Evolutionary conservation across 2,113 vertebrate genomes (phyloP).

Genomic region (Motacilla alba): DNA sequence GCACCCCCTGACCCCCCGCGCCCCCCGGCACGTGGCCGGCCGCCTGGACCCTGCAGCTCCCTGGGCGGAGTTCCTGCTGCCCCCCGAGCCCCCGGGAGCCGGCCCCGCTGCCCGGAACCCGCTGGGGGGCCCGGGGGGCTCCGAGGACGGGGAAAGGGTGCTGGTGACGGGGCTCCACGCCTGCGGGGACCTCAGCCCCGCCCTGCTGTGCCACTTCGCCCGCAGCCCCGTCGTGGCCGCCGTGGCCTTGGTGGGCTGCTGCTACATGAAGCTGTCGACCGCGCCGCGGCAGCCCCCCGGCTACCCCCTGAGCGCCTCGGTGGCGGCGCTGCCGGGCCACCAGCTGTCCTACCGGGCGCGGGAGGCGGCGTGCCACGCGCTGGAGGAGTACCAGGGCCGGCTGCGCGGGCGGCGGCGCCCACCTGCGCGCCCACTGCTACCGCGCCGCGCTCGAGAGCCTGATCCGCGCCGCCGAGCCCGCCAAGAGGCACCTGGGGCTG

Average conservation of each 20-base stretch:
- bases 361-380: slow-evolving; percentile 88
- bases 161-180: slow-evolving; percentile 89
- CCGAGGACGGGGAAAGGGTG: not conserved
- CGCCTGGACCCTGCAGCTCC: slow-evolving; percentile 79
- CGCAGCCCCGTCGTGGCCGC: slow-evolving; percentile 76
- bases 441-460: slow-evolving; percentile 83
- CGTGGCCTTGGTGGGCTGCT: slow-evolving; percentile 87
- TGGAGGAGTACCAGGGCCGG: slow-evolving; percentile 80
- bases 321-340: slow-evolving; percentile 72
- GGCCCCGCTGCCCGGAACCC: not conserved
- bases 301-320: slow-evolving; percentile 86
- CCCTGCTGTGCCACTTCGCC: slow-evolving; percentile 85
- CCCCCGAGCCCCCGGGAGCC: slow-evolving; percentile 8
- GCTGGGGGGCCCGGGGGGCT: not conserved
- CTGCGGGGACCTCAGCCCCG: slow-evolving; percentile 89
- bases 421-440: slow-evolving; percentile 83
- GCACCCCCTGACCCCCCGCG: not conserved
- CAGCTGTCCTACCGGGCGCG: slow-evolving; percentile 86
- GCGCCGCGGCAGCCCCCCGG: slow-evolving; percentile 15
- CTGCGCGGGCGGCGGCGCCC: slow-evolving; percentile 55
- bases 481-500: slow-evolving; percentile 77
- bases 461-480: slow-evolving; percentile 71
- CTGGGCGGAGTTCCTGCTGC: slow-evolving; percentile 78
- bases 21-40: slow-evolving; percentile 76
- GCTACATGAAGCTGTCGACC: slow-evolving; percentile 92